Percentiles rank a stretch among this genome's conserved stretches.
phyloP scores from a whole-genome alignment of 2,888 invertebrate species.

The Spodoptera picta region DNA sequence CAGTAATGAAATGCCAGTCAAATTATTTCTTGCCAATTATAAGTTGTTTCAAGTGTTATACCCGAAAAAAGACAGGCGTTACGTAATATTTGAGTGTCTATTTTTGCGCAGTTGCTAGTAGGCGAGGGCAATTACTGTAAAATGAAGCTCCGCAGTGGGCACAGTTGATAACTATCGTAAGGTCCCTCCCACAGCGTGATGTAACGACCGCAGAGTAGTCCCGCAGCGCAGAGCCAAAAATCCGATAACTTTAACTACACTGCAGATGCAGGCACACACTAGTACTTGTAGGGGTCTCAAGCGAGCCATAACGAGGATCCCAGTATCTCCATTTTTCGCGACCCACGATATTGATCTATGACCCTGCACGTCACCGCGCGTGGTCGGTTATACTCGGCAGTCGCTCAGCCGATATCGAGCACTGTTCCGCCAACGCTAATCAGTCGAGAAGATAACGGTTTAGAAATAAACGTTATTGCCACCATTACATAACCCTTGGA shows the following conservation, averaged over 20 bases:
- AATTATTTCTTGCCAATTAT: too few species aligned
- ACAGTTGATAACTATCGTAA: constrained; percentile 4
- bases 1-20: too few species aligned
- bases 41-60: too few species aligned
- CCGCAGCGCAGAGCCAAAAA: constrained; percentile 36
- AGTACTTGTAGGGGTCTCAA: constrained; percentile 6
- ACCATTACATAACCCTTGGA: constrained; percentile 18
- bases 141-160: constrained; percentile 38
- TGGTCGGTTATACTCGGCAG: constrained; percentile 31
- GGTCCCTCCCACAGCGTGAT: constrained; percentile 33
- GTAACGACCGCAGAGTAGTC: constrained; percentile 32
- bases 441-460: constrained; percentile 43
- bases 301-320: neutral
- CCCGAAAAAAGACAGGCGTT: too few species aligned
- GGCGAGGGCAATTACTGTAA: constrained; percentile 9
- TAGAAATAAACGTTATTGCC: constrained; percentile 31
- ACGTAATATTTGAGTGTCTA: neutral
- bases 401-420: constrained; percentile 15
- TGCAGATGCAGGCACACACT: constrained; percentile 6
- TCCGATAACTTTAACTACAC: constrained; percentile 9
- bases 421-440: constrained; percentile 40
- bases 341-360: constrained; percentile 44
- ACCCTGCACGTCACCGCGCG: constrained; percentile 43
- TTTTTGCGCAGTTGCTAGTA: constrained; percentile 2
- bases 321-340: constrained; percentile 8